Base-by-base conservation (phyloP, 1,140 invertebrate genomes). In the Sarcophaga bullata region DNA sequence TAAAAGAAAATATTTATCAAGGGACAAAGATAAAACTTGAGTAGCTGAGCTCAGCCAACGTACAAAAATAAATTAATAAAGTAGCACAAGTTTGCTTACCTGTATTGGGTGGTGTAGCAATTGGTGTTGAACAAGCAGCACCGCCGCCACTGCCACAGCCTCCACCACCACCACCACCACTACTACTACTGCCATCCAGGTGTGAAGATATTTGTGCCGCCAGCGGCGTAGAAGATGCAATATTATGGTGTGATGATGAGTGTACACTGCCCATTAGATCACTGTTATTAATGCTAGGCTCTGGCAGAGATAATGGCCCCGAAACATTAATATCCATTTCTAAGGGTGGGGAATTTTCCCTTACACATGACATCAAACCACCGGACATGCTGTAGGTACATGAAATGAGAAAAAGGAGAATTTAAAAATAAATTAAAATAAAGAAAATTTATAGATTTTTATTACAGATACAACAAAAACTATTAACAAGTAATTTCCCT, bases 291-390 rank as follows among this genome's bases (percentile, higher is more conserved):
- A 82, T 82, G 68, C 68, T 75, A 13, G 84, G 73, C 48, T 80
- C 72, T 62, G 88, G 86, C 83, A 90, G 83, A 62, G 89, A 90
- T 80, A 89, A 82, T 47, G 89, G 88, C 52, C 86, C 89, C 17
- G 80, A 80, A 48, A 81, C 50, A 80, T 84, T 85, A 37, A 49
- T 80, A 82, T 87, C 88, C 87, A 87, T 49, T 73, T 90, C 89
- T 82, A 90, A 58, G 15, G 91, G 88, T 52, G 91, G 91, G 73
- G 91, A 92, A 81, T 91, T 92, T 85, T 92, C 91, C 80, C 91
- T 88, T 80, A 92, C 91, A 87, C 91, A 92, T 78, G 91, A 92
- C 91, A 92, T 92, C 82, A 92, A 80, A 76, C 88, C 88, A 83
- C 87, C 85, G 84, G 89, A 90, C 89, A 90, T 90, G 80, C 88